These are phyloP conservation scores for Acheta domesticus DNA, from an alignment of 2,888 invertebrate genomes.

Conservation along the genomic window DNA sequence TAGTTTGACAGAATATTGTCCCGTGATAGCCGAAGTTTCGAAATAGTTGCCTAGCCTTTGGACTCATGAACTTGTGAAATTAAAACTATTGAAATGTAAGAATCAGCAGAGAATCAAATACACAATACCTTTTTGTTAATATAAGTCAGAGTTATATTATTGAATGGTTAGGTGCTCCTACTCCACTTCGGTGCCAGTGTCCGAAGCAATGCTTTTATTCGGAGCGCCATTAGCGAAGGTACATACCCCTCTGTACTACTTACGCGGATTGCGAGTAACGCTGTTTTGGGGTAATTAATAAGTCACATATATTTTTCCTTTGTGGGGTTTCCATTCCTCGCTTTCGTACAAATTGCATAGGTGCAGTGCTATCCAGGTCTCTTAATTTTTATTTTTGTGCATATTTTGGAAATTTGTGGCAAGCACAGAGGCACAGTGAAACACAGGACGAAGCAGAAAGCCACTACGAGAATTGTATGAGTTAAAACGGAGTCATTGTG, in stretches of 20 bases:
- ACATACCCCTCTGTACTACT: background rate
- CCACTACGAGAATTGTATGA: background rate
- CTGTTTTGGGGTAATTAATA: constrained; percentile 10
- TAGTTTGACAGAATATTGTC: too few species aligned
- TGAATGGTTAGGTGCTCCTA: too few species aligned
- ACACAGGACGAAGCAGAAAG: background rate
- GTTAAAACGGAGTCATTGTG: background rate
- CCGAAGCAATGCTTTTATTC: background rate
- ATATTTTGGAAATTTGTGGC: constrained; percentile 9
- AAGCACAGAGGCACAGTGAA: background rate
- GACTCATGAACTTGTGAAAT: too few species aligned
- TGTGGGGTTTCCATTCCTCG: constrained; percentile 7
- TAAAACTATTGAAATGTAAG: too few species aligned
- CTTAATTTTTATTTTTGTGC: constrained; percentile 18
- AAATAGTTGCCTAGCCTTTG: too few species aligned
- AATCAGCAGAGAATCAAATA: too few species aligned
- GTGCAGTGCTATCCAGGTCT: background rate
- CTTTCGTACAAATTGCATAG: constrained; percentile 18
- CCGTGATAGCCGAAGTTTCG: too few species aligned
- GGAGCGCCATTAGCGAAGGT: background rate
- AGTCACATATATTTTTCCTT: constrained; percentile 18
- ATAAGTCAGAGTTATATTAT: too few species aligned
- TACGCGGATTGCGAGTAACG: constrained; percentile 7
- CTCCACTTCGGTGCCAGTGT: background rate
- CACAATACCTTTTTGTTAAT: too few species aligned